Evolutionary conservation across 2,888 invertebrate genomes (phyloP), one percentile per base, ranked within the genome.

Genomic region (Noctua janthe): DNA sequence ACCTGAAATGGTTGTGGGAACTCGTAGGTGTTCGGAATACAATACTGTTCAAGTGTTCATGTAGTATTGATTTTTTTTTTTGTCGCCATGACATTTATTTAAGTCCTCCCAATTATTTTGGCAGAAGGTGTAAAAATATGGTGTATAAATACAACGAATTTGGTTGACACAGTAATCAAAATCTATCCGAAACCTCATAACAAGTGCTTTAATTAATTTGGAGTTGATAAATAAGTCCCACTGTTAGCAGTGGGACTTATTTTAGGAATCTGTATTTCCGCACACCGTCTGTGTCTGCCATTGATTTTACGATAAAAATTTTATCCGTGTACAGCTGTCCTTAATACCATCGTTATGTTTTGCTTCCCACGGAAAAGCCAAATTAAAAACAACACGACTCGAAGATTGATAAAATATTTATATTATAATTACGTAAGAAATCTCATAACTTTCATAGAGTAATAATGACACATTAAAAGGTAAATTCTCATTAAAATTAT

Each of bases 151-250:
- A 72, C 13, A 69, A 59, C 51, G 15, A 49, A 64, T 49, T 77
- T 78, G 54, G 56, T 72, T 82, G 39, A 78, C 35, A 69, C 23
- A 71, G 11, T 59, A 66, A 62, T 67, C 59, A 62, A 81, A 71
- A 78, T 67, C 29, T 59, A 49, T 62, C 39, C 47, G 20, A 82
- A 71, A 78, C 59, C 67, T 62, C 35, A 49, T 13, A 83, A 29
- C 29, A 59, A 83, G 23, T 71, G 67, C 49, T 69, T 82, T 56
- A 78, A 83, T 83, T 83, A 83, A 72, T 83, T 78, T n/a, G 43
- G 47, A 56, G 54, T 62, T 64, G 23, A 47, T 29, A 69, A n/a
- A n/a, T n/a, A n/a, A n/a, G n/a, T n/a, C n/a, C n/a, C n/a, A n/a
- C n/a, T n/a, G n/a, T n/a, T n/a, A n/a, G n/a, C 7, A 51, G 17